These are phyloP conservation scores for Eclectus roratus DNA, from an alignment of 2,113 vertebrate species.

Conservation along the genomic window DNA sequence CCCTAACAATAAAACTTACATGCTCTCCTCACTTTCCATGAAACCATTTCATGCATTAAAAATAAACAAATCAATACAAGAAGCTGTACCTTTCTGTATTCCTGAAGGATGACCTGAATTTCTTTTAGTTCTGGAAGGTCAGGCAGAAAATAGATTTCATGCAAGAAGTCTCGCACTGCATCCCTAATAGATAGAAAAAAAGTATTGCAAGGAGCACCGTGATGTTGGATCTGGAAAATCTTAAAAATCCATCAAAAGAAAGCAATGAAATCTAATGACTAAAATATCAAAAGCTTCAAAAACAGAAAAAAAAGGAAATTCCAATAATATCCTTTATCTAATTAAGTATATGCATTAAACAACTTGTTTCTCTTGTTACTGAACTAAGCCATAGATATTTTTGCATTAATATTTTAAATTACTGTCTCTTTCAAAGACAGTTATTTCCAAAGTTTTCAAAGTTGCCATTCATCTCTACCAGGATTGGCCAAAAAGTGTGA, in stretches of 20 bases:
- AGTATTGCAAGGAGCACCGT: background rate
- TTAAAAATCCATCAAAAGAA: background rate
- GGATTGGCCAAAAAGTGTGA: background rate
- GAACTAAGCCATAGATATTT: background rate
- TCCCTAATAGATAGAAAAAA: conserved; percentile 75
- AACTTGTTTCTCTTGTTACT: background rate
- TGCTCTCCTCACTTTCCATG: background rate
- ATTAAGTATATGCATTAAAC: background rate
- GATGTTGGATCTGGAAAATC: background rate
- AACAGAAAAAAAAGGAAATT: background rate
- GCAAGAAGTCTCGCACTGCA: conserved; percentile 92
- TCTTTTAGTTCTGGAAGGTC: conserved; percentile 91
- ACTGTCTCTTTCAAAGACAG: background rate
- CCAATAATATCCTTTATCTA: background rate
- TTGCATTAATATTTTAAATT: background rate
- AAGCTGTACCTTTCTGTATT: conserved; percentile 89
- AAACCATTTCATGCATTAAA: background rate
- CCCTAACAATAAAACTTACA: background rate
- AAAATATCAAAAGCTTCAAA: background rate
- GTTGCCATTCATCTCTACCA: background rate
- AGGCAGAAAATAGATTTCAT: conserved; percentile 98
- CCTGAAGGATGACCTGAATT: conserved; percentile 90
- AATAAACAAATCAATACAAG: background rate
- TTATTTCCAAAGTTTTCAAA: background rate
- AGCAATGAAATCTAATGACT: background rate